Conservation (phyloP, 2,113 vertebrate genomes). For the Chamaetylas fuelleborni region DNA sequence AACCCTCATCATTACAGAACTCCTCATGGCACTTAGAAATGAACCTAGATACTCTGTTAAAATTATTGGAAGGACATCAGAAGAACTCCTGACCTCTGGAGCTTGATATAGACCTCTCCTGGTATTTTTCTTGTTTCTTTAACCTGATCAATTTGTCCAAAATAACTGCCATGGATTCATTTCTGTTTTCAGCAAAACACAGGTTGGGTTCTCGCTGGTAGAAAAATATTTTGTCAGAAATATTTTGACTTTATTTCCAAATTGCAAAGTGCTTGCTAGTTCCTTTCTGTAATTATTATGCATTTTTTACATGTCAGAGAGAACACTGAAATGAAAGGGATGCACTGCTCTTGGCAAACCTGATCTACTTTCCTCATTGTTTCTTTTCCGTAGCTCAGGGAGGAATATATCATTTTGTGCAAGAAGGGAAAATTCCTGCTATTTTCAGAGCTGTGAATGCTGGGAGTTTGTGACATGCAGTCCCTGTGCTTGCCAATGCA, state of each 20-base stretch:
- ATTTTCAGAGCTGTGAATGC: neutral
- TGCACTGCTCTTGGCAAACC: conserved; percentile 39
- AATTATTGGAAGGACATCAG: neutral
- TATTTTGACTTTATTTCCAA: conserved; percentile 55
- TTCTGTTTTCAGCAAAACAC: conserved; percentile 6
- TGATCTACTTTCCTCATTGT: conserved; percentile 28
- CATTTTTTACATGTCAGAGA: conserved; percentile 5
- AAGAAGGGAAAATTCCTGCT: conserved; percentile 7
- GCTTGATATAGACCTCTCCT: neutral
- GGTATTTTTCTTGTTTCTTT: neutral
- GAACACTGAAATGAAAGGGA: conserved; percentile 47
- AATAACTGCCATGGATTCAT: neutral
- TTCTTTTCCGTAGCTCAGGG: neutral
- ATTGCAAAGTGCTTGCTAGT: neutral
- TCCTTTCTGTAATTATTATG: conserved; percentile 44
- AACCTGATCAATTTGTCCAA: neutral
- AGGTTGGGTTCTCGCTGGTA: neutral
- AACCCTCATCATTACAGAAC: neutral
- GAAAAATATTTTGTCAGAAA: conserved; percentile 37
- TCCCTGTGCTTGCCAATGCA: conserved; percentile 21
- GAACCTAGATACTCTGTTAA: neutral
- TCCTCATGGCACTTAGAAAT: neutral
- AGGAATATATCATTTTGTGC: conserved; percentile 35
- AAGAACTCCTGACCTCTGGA: neutral
- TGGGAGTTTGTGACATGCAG: neutral